Evolutionary conservation across 2,888 invertebrate species (phyloP), one percentile per base, ranked within the genome.

Genomic region (Omphaloscelis lunosa): DNA sequence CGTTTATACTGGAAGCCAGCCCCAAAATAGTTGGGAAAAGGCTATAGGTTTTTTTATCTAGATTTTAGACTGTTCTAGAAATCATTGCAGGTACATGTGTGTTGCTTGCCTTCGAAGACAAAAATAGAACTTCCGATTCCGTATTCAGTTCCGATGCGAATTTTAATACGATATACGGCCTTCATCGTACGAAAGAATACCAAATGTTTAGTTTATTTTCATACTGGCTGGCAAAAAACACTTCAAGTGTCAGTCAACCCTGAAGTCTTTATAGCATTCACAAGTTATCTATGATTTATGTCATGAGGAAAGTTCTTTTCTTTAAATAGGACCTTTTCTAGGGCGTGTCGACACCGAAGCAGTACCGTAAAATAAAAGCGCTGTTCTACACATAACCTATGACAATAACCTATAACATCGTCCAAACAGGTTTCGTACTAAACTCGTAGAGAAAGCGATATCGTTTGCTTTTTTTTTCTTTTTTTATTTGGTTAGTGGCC

Each of bases 391-490:
- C 83, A 85, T 88, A 89, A 87, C 86, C 87, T 89, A 87, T 86
- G 83, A 75, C 85, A 89, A 88, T 83, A 84, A 83, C 82, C 83
- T 75, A 75, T 80, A 78, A 75, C 58, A 45, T 63, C 51, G 29
- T 72, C 20, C 73, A 69, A 89, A 86, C 90, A 71, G 87, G 89
- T 89, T 90, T 58, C 66, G 68, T 70, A 73, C 69, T 74, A 80
- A 85, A 74, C 82, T 58, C 68, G 45, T 63, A 86, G 90, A 88
- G 91, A 90, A 91, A 91, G 90, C 84, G 80, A 74, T 79, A 76
- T 59, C 80, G 86, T 84, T 85, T 85, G 80, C 82, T 89, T 89
- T 84, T 88, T 88, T 89, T 84, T 88, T 86, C n/a, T n/a, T 89
- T 84, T 85, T 86, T 88, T 86, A 82, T 88, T 88, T 88, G 73